A percentile compares a stretch with the other conserved stretches of the same genome.
Conservation (phyloP, 2,888 invertebrate genomes). For the Crocallis elinguaria region DNA sequence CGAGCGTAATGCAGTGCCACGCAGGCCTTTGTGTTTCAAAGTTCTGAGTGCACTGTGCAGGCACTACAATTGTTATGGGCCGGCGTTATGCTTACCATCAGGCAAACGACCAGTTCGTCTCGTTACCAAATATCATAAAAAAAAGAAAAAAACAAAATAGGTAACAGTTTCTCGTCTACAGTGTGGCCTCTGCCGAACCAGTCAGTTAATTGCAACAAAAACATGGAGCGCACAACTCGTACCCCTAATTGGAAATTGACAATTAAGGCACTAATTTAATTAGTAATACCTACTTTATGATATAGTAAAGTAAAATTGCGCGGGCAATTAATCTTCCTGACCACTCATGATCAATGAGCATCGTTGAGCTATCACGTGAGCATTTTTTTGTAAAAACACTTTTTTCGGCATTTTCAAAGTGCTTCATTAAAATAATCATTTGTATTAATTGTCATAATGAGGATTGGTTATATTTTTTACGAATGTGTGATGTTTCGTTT, state of each 20-base stretch:
- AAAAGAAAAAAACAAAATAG: neutral
- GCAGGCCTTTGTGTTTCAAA: too few relatives aligned
- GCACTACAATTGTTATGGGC: too few relatives aligned
- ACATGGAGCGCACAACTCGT: constrained; percentile 43
- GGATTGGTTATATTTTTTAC: constrained; percentile 1
- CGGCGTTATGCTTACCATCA: too few relatives aligned
- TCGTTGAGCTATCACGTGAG: neutral
- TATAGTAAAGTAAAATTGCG: constrained; percentile 24
- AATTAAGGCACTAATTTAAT: constrained; percentile 63
- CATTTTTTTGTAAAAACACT: constrained; percentile 4
- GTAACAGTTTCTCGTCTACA: neutral
- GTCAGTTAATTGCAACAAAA: constrained; percentile 64
- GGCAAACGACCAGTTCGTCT: too few relatives aligned
- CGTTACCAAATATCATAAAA: neutral
- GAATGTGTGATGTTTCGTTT: neutral
- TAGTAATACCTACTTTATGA: constrained; percentile 40
- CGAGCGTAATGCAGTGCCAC: too few relatives aligned
- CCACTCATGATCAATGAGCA: constrained; percentile 7
- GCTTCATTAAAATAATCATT: constrained; percentile 9
- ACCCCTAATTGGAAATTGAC: constrained; percentile 62
- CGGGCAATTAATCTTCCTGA: constrained; percentile 25
- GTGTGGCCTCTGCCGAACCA: constrained; percentile 31
- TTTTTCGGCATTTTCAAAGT: neutral
- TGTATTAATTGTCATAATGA: constrained; percentile 10
- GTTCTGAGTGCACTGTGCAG: too few relatives aligned